Evolutionary conservation across 2,113 vertebrate species (phyloP).

Genomic region (Corythornis madagascariensis): DNA sequence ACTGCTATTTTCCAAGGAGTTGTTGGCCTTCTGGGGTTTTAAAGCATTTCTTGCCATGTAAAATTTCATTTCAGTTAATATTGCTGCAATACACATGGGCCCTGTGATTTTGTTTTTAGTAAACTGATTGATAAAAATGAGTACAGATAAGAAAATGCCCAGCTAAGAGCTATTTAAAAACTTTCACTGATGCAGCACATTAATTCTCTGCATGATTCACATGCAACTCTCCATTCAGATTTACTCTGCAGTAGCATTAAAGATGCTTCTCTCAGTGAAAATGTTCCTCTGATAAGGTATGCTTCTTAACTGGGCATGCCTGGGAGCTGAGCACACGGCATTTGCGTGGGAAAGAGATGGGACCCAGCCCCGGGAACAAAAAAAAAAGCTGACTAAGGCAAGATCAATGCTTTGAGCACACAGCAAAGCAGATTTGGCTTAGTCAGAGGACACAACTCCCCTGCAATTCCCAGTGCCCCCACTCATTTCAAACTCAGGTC

Average conservation of each 20-base stretch:
- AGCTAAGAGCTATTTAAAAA: neutral
- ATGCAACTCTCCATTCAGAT: neutral
- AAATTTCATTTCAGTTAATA: neutral
- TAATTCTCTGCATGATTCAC: neutral
- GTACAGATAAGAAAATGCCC: conserved; percentile 4
- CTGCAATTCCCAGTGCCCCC: neutral
- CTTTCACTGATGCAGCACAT: neutral
- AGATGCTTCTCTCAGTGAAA: neutral
- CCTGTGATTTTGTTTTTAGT: neutral
- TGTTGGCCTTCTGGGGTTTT: neutral
- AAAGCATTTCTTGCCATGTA: neutral
- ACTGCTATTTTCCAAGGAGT: neutral
- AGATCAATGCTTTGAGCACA: neutral
- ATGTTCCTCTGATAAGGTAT: neutral
- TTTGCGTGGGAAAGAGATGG: neutral
- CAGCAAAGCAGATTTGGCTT: neutral
- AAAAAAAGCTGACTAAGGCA: conserved; percentile 32
- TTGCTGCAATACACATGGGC: neutral
- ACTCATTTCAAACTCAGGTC: neutral
- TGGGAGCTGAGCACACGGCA: neutral
- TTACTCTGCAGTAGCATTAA: neutral
- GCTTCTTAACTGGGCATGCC: neutral
- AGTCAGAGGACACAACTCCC: neutral
- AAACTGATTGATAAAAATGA: neutral
- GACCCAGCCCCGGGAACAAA: neutral